Base-by-base conservation (phyloP, 92 coral and sea anemone genomes). In the Parazoanthus swiftii region DNA sequence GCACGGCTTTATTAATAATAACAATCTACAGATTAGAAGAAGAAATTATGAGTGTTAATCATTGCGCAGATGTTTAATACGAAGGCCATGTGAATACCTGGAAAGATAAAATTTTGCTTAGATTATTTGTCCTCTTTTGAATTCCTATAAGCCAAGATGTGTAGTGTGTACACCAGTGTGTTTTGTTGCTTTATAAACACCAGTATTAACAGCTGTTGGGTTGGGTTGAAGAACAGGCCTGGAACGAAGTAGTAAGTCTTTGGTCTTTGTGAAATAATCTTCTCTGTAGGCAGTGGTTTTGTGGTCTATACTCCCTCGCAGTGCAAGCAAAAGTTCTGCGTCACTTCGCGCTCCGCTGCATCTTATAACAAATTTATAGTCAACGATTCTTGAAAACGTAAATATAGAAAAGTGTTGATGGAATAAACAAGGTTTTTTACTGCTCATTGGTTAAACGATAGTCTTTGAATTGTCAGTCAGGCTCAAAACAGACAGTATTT, bases 1-100 rank as follows among this genome's bases (percentile, higher is more conserved):
- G 77, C 43, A 13, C 33, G 35, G 51, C 86, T 66, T 67, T 39
- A 50, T 9, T 66, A 75, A 23, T 6, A 70, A 48, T 72, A 84
- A 84, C 72, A 35, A 70, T 13, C 63, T 84, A 6, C 16, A 84
- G 87, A 84, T 84, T 84, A 71, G n/a, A n/a, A 84, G 26, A 46
- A 33, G 66, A 46, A 46, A 33, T 70, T 46, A 36, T 26, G 78
- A 84, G 50, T 46, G 87, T 44, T 71, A 58, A 35, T 72, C 68
- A 56, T 33, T 46, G 23, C 44, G 68, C 87, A 84, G 87, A 84
- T 84, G 87, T 84, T 80, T 71, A 54, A 71, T 35, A n/a, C 72
- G 79, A 25, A 68, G 38, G 79, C 67, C 67, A 84, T 82, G 33
- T 67, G 77, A 67, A 44, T 39, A 33, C 38, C 37, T 48, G 29